Evolutionary conservation across 2,113 vertebrate genomes (phyloP), one percentile per base, ranked within the genome.

Genomic region (Meleagris gallopavo): DNA sequence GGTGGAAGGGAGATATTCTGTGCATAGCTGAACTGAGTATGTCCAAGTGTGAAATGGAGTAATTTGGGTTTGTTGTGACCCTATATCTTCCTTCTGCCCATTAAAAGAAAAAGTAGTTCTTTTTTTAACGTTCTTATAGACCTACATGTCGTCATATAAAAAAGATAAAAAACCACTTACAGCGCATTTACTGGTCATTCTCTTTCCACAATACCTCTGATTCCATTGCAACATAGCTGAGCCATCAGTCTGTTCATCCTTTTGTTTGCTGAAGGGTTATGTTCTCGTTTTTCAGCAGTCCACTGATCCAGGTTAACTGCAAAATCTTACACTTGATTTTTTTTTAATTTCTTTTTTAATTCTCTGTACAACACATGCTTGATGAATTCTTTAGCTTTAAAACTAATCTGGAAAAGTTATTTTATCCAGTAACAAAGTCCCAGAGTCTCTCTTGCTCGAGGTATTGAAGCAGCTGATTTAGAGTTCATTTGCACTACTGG

Each of bases 321-420:
- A 64, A 38, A 27, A 77, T 2, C 64, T 58, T 57, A 72, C 19
- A 6, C 80, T 72, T 40, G 2, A 3, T 11, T 30, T 71, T 38
- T 32, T 41, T 30, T 69, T 10, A 8, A 3, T 12, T 6, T 2
- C 19, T 55, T 57, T 34, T 81, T 87, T 82, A 94, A 94, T 91
- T 84, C 57, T 93, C 72, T 93, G 87, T 88, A 64, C 79, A 91
- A 60, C 52, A 91, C 77, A 30, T 9, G 41, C 13, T 40, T 43
- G 72, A 90, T 54, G 67, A 89, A 83, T 64, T 55, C 75, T 46
- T 77, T 67, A 13, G 75, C 69, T 41, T 41, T 83, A 58, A 62
- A 89, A 76, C 11, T 5, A 30, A 46, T 36, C 32, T 50, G 71
- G 64, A 40, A 8, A 54, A 78, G 16, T 40, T 67, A 30, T 54